Evolutionary conservation across 2,113 vertebrate genomes (phyloP), one percentile per base, ranked within the genome.

Genomic region (Crypturellus undulatus): DNA sequence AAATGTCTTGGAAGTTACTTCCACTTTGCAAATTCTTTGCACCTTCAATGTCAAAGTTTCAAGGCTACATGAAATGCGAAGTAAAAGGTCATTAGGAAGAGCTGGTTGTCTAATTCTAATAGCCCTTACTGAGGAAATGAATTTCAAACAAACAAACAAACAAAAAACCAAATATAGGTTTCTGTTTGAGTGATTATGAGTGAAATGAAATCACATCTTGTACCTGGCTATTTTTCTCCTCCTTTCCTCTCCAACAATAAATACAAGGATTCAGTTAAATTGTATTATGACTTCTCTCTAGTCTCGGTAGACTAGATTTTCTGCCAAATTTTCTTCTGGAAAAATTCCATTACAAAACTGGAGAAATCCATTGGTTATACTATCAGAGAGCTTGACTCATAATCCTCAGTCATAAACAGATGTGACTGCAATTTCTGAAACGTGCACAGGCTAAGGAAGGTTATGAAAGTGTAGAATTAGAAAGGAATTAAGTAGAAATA

Each of bases 271-370:
- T 90, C 18, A 62, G 5, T 64, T 88, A 58, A 78, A 91, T 95
- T 86, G 36, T 26, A 38, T 78, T 20, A 49, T 49, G 15, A 70
- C 73, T 95, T 87, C n/a, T 56, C 51, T 42, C 32, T 25, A 67
- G 8, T 52, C 10, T 18, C 26, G 7, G 18, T 49, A 70, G 24
- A 4, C 64, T 69, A 49, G 56, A 60, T 4, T 71, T 32, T 59
- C 62, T 93, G 62, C 58, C 82, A 96, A 84, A 63, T 69, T n/a
- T 47, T 47, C 43, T 86, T 10, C 5, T 84, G 88, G 83, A 88
- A 95, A 86, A 95, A 90, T 85, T 90, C 85, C 88, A 69, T 14
- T n/a, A 2, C 4, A 4, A 17, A 79, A 64, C 18, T 36, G 58
- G 40, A 68, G 40, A 72, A 92, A 91, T 86, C 51, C 34, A 52